Percentiles rank a stretch among this genome's conserved stretches.
These are phyloP conservation scores for Elysia chlorotica DNA, from an alignment of 1,140 invertebrate genomes.

Conservation along the genomic window DNA sequence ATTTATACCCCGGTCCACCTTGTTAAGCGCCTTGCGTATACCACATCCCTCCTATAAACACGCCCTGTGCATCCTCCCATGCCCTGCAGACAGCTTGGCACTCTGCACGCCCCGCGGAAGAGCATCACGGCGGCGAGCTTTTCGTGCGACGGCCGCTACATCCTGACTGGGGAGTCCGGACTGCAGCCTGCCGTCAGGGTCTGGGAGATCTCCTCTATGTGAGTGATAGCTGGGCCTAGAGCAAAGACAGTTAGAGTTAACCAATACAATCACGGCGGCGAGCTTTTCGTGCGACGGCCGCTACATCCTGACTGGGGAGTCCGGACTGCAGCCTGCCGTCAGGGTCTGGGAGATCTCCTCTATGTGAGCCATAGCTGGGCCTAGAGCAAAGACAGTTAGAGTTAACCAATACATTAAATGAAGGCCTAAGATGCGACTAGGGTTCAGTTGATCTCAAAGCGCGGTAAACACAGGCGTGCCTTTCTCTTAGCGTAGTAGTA, in stretches of 20 bases:
- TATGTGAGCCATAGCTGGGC: neutral
- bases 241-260: too few species aligned
- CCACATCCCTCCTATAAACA: too few species aligned
- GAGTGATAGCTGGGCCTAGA: neutral
- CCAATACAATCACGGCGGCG: conserved; percentile 8
- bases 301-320: conserved; percentile 12
- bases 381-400: too few species aligned
- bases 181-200: conserved; percentile 6
- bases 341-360: conserved; percentile 2
- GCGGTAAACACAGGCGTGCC: too few species aligned
- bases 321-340: neutral
- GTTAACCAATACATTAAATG: too few species aligned
- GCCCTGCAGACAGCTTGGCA: conserved; percentile 12
- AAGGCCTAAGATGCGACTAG: too few species aligned
- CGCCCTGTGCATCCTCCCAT: too few species aligned
- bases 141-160: conserved; percentile 6
- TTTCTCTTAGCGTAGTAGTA: too few species aligned
- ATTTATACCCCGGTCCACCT: too few species aligned
- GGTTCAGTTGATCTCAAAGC: too few species aligned
- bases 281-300: conserved; percentile 15
- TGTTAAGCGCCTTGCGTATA: too few species aligned
- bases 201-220: conserved; percentile 1
- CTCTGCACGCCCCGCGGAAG: conserved; percentile 10
- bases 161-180: conserved; percentile 11
- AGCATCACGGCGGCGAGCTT: conserved; percentile 14